Base-by-base conservation (phyloP, 1,140 invertebrate genomes). In the Drosophila subpulchrella region DNA sequence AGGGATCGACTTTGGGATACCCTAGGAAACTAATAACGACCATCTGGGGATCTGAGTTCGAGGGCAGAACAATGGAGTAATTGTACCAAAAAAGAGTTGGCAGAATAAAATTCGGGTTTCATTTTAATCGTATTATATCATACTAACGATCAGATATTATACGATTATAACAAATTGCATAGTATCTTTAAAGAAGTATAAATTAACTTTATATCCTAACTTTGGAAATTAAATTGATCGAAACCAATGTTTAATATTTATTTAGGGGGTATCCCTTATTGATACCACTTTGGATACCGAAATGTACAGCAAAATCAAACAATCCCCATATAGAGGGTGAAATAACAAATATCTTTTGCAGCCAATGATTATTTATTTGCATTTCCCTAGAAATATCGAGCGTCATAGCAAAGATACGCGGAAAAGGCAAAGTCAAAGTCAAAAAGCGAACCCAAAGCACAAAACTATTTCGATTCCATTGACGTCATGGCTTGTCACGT, bases 401-500 rank as follows among this genome's bases (percentile, higher is more conserved):
- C 38, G 38, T 15, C 17, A 44, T 12, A 41, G 13, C 20, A 47
- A 20, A 61, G n/a, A 17, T 24, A 61, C 32, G 34, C 12, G 15
- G 12, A 12, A 11, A 39, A 17, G 34, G 27, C 55, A 42, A 32
- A 58, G 59, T 55, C 50, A 56, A 62, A 62, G 24, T 47, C 20
- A 41, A 17, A 53, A 53, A 32, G n/a, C 47, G 13, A 30, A 53
- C 8, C 27, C 39, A 11, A 47, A 20, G 15, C 39, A 13, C 41
- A 12, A 17, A 30, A 62, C 57, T 65, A 38, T 65, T 65, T 51
- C 15, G 17, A n/a, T 24, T 27, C 44, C 36, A 63, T 41, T 62
- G 59, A 61, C 61, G 61, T 65, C 61, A 65, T 61, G 17, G 17
- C 11, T 44, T 44, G 54, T 63, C 60, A 39, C 51, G 15, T 54